Percentiles rank a stretch among this genome's conserved stretches.
These are phyloP conservation scores for Apocheima hispidaria DNA, from an alignment of 2,888 invertebrate genomes.

Conservation along the genomic window DNA sequence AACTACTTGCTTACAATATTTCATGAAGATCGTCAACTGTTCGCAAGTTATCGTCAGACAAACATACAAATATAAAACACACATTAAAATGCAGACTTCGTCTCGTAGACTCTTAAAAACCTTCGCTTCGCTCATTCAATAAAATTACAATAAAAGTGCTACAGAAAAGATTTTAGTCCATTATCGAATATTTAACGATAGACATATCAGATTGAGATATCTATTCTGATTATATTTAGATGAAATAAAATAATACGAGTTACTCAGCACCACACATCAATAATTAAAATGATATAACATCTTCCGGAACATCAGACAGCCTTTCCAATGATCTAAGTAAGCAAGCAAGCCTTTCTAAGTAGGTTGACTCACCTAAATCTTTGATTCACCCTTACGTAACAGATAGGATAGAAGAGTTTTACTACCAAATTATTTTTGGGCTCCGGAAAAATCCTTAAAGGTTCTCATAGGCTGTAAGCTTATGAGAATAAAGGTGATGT, in stretches of 20 bases:
- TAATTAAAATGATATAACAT: slow-evolving; percentile 27
- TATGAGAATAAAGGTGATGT: slow-evolving; percentile 29
- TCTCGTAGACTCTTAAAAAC: too few relatives aligned
- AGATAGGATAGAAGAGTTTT: slow-evolving; percentile 34
- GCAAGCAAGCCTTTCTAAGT: slow-evolving; percentile 41
- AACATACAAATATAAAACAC: too few relatives aligned
- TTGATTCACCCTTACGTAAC: slow-evolving; percentile 31
- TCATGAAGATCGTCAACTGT: too few relatives aligned
- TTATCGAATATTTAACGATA: background rate
- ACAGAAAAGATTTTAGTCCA: background rate
- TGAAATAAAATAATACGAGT: background rate
- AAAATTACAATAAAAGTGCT: background rate
- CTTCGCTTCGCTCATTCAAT: too few relatives aligned
- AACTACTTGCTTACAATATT: too few relatives aligned
- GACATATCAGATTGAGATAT: background rate
- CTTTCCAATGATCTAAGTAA: slow-evolving; percentile 30
- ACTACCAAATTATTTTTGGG: slow-evolving; percentile 1
- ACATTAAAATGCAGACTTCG: too few relatives aligned
- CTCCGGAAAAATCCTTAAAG: background rate
- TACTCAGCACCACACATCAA: slow-evolving; percentile 1
- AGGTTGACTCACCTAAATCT: slow-evolving; percentile 43
- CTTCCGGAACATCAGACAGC: slow-evolving; percentile 34
- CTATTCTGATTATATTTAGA: background rate
- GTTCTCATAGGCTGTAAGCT: slow-evolving; percentile 23
- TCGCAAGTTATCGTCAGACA: too few relatives aligned